Evolutionary conservation across 2,888 invertebrate species (phyloP).

Genomic region (Smittia sp.): DNA sequence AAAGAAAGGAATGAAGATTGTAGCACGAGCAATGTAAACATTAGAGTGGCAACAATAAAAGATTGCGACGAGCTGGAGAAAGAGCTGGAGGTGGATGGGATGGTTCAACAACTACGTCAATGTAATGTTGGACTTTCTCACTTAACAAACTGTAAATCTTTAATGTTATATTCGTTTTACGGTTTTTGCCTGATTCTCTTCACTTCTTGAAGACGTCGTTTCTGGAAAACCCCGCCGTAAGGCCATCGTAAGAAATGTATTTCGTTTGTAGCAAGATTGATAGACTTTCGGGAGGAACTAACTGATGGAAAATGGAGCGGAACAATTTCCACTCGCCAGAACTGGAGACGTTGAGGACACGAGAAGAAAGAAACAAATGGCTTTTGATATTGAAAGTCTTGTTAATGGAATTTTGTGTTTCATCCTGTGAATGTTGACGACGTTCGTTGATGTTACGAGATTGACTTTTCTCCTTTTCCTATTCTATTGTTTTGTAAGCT

Average conservation of each 20-base stretch:
- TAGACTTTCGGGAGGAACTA: neutral
- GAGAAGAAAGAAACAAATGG: conserved; percentile 7
- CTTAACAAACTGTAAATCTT: too few relatives aligned
- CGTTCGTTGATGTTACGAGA: neutral
- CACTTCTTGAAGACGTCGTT: too few relatives aligned
- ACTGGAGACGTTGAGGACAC: neutral
- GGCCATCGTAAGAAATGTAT: neutral
- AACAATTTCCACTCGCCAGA: conserved; percentile 15
- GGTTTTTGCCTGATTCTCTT: too few relatives aligned
- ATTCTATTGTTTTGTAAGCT: neutral
- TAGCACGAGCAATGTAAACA: neutral
- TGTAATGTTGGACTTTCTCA: too few relatives aligned
- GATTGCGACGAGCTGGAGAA: too few relatives aligned
- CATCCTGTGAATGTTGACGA: conserved; percentile 9
- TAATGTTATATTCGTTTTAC: too few relatives aligned
- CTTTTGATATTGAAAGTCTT: conserved; percentile 26
- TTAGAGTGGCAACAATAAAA: too few relatives aligned
- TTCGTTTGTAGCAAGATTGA: conserved; percentile 14
- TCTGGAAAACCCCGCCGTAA: neutral
- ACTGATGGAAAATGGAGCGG: neutral
- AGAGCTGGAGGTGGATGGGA: too few relatives aligned
- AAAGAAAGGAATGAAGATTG: neutral
- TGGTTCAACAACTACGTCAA: too few relatives aligned
- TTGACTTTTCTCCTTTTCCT: neutral
- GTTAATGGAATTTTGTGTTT: conserved; percentile 9